A percentile compares a stretch with the other conserved stretches of the same genome.
phyloP scores from a whole-genome alignment of 2,113 vertebrate genomes.

The Thinocorus orbignyianus region DNA sequence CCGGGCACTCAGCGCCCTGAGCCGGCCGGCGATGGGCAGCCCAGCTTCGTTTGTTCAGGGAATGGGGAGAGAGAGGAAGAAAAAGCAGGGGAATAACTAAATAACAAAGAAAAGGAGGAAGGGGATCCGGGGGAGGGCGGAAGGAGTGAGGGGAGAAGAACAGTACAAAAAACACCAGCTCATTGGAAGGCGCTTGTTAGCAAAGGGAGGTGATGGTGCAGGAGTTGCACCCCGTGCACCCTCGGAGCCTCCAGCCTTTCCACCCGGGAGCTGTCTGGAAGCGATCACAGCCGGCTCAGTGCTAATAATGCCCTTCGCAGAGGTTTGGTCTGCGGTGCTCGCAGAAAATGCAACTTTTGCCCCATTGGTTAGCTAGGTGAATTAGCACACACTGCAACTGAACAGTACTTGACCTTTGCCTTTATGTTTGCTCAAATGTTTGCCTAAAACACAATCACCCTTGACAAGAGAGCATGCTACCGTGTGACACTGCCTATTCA shows the following conservation, averaged over 20 bases:
- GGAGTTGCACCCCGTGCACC: background rate
- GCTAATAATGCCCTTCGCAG: constrained; percentile 48
- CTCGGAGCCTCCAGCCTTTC: constrained; percentile 13
- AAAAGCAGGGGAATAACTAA: background rate
- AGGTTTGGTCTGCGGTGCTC: constrained; percentile 58
- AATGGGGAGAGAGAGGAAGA: background rate
- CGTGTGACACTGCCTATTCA: constrained; percentile 94
- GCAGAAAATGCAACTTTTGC: constrained; percentile 83
- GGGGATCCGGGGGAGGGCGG: fast-evolving
- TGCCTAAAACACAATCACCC: constrained; percentile 99
- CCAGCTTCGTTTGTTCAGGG: background rate
- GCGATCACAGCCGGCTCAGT: constrained; percentile 10
- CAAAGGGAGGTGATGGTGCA: background rate
- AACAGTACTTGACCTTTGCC: constrained; percentile 99
- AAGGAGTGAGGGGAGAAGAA: background rate
- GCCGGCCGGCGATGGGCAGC: background rate
- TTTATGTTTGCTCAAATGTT: constrained; percentile 96
- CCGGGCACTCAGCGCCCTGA: background rate
- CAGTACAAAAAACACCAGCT: background rate
- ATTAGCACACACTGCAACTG: constrained; percentile 94
- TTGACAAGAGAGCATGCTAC: constrained; percentile 92
- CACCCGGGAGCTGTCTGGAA: constrained; percentile 16
- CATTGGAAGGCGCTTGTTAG: background rate
- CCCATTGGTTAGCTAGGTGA: constrained; percentile 93
- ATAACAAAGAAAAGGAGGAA: background rate